These are phyloP conservation scores for Hemiprocne comata DNA, from an alignment of 2,113 vertebrate species.

Conservation along the genomic window DNA sequence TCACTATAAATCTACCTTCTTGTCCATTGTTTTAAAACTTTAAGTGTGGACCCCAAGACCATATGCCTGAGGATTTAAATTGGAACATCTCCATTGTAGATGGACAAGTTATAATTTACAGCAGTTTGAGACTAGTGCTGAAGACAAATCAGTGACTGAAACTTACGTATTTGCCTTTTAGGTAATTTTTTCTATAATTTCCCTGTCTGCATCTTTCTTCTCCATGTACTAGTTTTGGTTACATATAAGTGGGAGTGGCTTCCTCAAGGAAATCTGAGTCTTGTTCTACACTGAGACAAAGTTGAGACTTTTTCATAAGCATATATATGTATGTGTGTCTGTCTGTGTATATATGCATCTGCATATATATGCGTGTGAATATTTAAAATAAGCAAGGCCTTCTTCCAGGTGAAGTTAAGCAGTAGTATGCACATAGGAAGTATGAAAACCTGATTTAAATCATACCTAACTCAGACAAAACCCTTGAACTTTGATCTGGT, in stretches of 20 bases:
- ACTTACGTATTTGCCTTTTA: not conserved
- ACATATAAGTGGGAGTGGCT: not conserved
- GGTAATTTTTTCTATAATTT: not conserved
- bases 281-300: not conserved
- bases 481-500: not conserved
- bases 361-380: no score
- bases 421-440: not conserved
- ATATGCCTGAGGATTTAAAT: not conserved
- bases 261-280: not conserved
- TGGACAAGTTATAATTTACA: not conserved
- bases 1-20: not conserved
- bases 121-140: not conserved
- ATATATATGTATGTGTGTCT: not conserved
- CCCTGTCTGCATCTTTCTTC: not conserved
- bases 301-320: not conserved
- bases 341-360: not conserved
- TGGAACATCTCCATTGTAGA: not conserved
- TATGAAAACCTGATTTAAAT: not conserved
- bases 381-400: not conserved
- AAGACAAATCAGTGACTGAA: not conserved
- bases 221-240: not conserved
- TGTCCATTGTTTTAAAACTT: not conserved
- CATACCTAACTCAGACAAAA: not conserved
- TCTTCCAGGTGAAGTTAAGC: not conserved
- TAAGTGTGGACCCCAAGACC: not conserved